Evolutionary conservation across 2,113 vertebrate species (phyloP), one percentile per base, ranked within the genome.

Genomic region (Cercocebus atys): DNA sequence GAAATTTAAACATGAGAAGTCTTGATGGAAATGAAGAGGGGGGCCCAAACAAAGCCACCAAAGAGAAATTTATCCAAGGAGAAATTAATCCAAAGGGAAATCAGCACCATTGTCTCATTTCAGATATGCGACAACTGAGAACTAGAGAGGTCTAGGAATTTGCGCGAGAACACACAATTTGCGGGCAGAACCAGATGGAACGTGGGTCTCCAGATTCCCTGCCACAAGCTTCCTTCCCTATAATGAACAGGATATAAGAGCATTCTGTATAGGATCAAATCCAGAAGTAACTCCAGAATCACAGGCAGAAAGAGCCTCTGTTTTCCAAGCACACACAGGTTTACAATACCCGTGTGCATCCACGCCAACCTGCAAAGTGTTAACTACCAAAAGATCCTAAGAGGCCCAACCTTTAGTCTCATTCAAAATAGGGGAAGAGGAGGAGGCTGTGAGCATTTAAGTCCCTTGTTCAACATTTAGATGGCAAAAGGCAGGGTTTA

Each of bases 281-380:
- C 81, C 87, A 57, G 47, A 23, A 45, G 6, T 6, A 68, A 55
- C 18, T 57, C 64, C 89, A 93, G 59, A 73, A 20, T 22, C 4
- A 8, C 0, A 10, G 16, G 23, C 16, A 3, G 18, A 27, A 38
- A 61, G 25, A n/a, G 14, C 3, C 43, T 75, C 50, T 40, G 23
- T 30, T 75, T 76, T 45, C 27, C 55, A 38, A 30, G 5, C 3
- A 5, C 2, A 5, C 38, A 5, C 6, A 38, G 64, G 43, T 61
- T 16, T 23, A 1, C 16, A 45, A 30, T 8, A 35, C 0, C 0
- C 4, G 23, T 6, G 38, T 78, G 23, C 1, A 10, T 18, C 52
- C 43, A 52, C 1, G 73, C 18, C 75, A 47, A 92, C 13, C 45
- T 76, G 78, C 30, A 22, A 20, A 72, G 23, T 4, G 22, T 18